phyloP scores from a whole-genome alignment of 2,888 invertebrate species.

The Cephalotes varians region DNA sequence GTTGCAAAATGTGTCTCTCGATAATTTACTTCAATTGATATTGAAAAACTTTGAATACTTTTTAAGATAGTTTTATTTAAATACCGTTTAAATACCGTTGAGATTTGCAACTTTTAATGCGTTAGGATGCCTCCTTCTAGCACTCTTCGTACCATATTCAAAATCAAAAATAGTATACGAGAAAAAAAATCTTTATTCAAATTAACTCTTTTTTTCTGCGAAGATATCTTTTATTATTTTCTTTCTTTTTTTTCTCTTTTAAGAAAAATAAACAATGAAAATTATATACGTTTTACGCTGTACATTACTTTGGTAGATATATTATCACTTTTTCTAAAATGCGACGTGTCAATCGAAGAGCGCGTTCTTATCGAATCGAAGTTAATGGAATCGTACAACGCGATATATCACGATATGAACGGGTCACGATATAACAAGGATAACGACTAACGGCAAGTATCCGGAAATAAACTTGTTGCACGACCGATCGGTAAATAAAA shows the following conservation, averaged over 20 bases:
- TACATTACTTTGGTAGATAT: neutral
- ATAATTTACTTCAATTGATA: constrained; percentile 39
- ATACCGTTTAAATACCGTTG: constrained; percentile 13
- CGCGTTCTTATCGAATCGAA: constrained; percentile 21
- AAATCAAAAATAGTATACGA: neutral
- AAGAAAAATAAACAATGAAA: neutral
- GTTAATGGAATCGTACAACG: constrained; percentile 27
- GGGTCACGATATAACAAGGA: constrained; percentile 14
- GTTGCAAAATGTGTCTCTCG: neutral
- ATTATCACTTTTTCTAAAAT: neutral
- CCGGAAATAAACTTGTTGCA: constrained; percentile 52
- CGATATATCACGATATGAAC: constrained; percentile 32
- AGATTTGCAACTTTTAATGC: constrained; percentile 21
- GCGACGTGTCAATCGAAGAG: neutral
- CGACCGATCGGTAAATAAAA: constrained; percentile 48
- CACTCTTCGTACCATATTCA: neutral
- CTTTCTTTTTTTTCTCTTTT: neutral
- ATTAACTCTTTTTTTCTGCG: neutral
- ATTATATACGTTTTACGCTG: neutral
- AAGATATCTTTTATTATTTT: constrained; percentile 9
- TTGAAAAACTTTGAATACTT: neutral
- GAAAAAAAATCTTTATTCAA: neutral
- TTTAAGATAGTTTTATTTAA: constrained; percentile 16
- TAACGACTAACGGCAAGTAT: constrained; percentile 25
- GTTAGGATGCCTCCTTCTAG: neutral